phyloP scores from a whole-genome alignment of 2,888 invertebrate genomes.

The Bibio marci region DNA sequence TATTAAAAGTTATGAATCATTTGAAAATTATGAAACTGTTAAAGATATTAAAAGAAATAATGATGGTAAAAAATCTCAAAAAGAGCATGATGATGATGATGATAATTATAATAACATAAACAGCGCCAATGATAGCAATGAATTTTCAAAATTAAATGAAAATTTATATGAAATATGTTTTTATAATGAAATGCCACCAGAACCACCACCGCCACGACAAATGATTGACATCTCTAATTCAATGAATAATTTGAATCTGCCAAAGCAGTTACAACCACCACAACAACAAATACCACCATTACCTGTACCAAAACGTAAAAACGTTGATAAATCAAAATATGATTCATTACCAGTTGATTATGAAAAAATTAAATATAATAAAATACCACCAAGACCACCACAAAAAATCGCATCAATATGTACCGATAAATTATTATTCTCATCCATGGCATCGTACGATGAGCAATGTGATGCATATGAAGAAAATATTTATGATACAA shows the following conservation, averaged over 20 bases:
- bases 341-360: slow-evolving; percentile 7
- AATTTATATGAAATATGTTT: slow-evolving; percentile 24
- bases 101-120: slow-evolving; percentile 19
- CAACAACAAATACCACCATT: slow-evolving; percentile 13
- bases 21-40: slow-evolving; percentile 24
- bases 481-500: slow-evolving; percentile 45
- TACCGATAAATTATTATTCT: no score
- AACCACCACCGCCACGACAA: slow-evolving; percentile 8
- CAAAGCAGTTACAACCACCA: not conserved
- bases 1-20: slow-evolving; percentile 12
- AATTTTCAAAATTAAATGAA: slow-evolving; percentile 8
- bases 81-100: slow-evolving; percentile 19
- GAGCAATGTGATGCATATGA: slow-evolving; percentile 18
- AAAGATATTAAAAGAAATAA: slow-evolving; percentile 12
- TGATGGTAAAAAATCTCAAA: no score
- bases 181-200: slow-evolving; percentile 12
- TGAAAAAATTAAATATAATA: slow-evolving; percentile 11
- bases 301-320: slow-evolving; percentile 23
- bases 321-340: slow-evolving; percentile 3
- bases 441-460: not conserved
- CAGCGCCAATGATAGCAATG: no score
- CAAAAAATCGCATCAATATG: slow-evolving; percentile 4
- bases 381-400: slow-evolving; percentile 14
- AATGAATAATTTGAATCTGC: slow-evolving; percentile 1
- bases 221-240: no score